phyloP scores from a whole-genome alignment of 1,140 invertebrate genomes.

The Drosophila bifasciata region DNA sequence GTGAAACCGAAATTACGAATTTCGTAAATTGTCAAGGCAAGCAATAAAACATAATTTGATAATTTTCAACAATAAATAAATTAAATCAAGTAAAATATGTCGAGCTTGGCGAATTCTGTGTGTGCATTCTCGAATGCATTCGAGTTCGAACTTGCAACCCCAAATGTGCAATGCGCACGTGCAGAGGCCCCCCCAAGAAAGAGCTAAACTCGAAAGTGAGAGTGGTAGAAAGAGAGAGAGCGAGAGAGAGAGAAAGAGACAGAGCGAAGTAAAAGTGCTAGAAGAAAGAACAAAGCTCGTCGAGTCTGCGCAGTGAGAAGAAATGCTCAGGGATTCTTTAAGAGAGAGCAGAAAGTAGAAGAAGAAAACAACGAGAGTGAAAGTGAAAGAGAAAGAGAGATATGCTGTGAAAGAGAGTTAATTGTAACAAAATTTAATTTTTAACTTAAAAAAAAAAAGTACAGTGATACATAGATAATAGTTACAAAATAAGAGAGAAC shows the following conservation, averaged over 20 bases:
- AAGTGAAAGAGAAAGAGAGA: not conserved
- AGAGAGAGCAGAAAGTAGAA: too few species aligned
- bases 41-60: constrained; percentile 13
- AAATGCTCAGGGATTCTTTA: not conserved
- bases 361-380: not conserved
- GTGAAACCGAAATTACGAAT: not conserved
- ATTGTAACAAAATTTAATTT: too few species aligned
- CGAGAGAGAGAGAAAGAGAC: constrained; percentile 12
- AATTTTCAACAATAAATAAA: too few species aligned
- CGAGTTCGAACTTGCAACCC: too few species aligned
- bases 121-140: too few species aligned
- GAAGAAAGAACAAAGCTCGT: constrained; percentile 4
- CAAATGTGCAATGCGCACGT: constrained; percentile 60
- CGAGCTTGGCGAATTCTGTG: too few species aligned
- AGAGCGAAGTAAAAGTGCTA: not conserved
- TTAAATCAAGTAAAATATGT: too few species aligned
- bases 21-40: constrained; percentile 48
- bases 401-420: not conserved
- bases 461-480: too few species aligned
- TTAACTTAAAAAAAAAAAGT: too few species aligned
- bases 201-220: constrained; percentile 19
- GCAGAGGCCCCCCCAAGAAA: constrained; percentile 44
- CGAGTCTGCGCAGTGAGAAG: constrained; percentile 39
- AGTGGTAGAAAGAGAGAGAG: not conserved
- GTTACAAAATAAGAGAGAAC: too few species aligned